Conservation (phyloP, 2,797 vertebrate species). For the Mergus octosetaceus region DNA sequence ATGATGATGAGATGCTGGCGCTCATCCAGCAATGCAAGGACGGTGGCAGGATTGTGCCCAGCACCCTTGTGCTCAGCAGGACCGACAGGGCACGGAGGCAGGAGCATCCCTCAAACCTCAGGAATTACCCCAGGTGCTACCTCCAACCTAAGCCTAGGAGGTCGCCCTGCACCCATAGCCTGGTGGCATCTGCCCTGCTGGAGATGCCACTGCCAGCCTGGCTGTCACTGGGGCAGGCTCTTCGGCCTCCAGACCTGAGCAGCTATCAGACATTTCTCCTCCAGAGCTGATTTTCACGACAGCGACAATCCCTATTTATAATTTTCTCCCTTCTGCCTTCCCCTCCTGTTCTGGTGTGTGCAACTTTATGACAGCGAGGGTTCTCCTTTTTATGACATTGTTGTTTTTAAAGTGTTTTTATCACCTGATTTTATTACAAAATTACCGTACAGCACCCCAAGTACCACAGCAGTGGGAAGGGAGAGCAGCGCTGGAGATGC, state of each 20-base stretch:
- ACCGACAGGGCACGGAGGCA: neutral
- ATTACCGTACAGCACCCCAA: constrained; percentile 20
- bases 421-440: constrained; percentile 59
- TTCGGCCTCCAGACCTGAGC: neutral
- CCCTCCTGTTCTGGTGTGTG: neutral
- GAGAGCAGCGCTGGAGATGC: neutral
- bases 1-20: too few species aligned
- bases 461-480: neutral
- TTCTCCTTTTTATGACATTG: constrained; percentile 44
- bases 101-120: neutral
- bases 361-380: neutral
- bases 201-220: neutral
- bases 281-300: neutral
- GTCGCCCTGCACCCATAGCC: neutral
- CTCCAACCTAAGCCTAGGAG: neutral
- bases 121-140: neutral
- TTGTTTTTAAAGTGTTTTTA: constrained; percentile 68
- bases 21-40: neutral
- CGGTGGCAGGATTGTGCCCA: rapidly evolving
- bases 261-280: neutral
- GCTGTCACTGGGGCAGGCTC: neutral
- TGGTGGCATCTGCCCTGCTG: neutral
- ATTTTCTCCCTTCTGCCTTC: neutral
- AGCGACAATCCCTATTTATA: neutral
- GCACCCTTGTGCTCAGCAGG: neutral